Base-by-base conservation (phyloP, 2,888 invertebrate species). In the Brachyptera risi region DNA sequence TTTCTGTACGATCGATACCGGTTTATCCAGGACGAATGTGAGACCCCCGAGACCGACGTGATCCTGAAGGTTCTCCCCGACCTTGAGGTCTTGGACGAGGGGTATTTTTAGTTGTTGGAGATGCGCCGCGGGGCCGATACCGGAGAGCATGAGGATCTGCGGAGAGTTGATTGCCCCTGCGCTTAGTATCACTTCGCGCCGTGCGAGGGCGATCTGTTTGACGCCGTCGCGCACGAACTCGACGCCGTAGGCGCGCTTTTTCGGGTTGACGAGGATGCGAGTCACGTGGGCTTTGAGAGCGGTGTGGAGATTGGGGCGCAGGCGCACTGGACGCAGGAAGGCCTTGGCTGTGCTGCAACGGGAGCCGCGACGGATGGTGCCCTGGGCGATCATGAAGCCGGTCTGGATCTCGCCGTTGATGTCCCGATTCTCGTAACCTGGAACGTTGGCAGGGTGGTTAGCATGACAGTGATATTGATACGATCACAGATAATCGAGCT, bases 161-260 rank as follows among this genome's bases (percentile, higher is more conserved):
- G 96, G 93, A 11, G 89, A 88, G 72, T 96, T 96, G 26, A 97
- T 90, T 0, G 96, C 85, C 0, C 96, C 96, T 0, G 93, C 94
- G 11, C 92, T 87, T 38, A 96, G 72, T 51, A 96, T 90, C 0
- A 96, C 76, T 74, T 93, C 93, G 69, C 90, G 89, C 58, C 83
- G 82, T 0, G 93, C 93, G 62, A 83, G 77, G 0, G 88, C 86
- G 0, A 84, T 77, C 69, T 86, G 84, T 60, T 82, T 83, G 35
- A 81, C 78, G 1, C 91, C 92, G 66, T 88, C 82, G 66, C 90
- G 83, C 1, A 87, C 75, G 70, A 89, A 92, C 72, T 92, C 90
- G 0, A 93, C 90, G 0, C 89, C 91, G 60, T 83, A 85, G 0
- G 90, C 92, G 68, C 84, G 82, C 82, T 84, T 87, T 17, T 80